phyloP scores from a whole-genome alignment of 2,888 invertebrate genomes.

The Campaea margaritaria region DNA sequence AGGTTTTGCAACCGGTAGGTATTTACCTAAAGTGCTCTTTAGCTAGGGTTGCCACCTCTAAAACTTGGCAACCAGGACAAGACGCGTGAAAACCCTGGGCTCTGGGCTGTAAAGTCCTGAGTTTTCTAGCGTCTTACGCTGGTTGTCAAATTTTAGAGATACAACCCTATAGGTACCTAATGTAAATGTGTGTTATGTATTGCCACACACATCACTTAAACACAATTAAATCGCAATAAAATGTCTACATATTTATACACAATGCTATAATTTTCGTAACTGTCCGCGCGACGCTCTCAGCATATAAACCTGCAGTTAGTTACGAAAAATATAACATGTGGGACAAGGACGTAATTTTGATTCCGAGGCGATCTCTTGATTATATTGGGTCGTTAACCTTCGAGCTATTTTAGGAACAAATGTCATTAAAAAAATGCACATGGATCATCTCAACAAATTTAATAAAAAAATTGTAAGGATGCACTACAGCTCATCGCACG shows the following conservation, averaged over 20 bases:
- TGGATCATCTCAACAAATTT: too few species aligned
- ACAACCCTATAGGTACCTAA: too few species aligned
- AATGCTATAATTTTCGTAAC: constrained; percentile 51
- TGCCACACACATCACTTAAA: constrained; percentile 18
- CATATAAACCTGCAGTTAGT: constrained; percentile 52
- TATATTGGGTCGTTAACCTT: constrained; percentile 30
- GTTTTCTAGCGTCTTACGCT: too few species aligned
- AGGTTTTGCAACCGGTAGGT: background rate
- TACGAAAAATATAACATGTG: constrained; percentile 46
- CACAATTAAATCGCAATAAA: constrained; percentile 45
- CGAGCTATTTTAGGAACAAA: background rate
- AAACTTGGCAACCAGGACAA: too few species aligned
- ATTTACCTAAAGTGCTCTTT: background rate
- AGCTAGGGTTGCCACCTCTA: too few species aligned
- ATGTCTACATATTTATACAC: constrained; percentile 30
- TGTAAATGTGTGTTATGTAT: too few species aligned
- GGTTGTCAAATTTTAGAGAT: too few species aligned
- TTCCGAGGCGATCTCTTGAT: constrained; percentile 29
- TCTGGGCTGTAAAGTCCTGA: too few species aligned
- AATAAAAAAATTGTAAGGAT: too few species aligned
- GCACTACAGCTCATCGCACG: too few species aligned
- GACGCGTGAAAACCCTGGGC: too few species aligned
- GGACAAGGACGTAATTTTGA: constrained; percentile 56
- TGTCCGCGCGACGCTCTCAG: constrained; percentile 33
- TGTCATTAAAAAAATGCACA: too few species aligned